Evolutionary conservation across 2,888 invertebrate genomes (phyloP).

Genomic region (Mechanitis messenoides): DNA sequence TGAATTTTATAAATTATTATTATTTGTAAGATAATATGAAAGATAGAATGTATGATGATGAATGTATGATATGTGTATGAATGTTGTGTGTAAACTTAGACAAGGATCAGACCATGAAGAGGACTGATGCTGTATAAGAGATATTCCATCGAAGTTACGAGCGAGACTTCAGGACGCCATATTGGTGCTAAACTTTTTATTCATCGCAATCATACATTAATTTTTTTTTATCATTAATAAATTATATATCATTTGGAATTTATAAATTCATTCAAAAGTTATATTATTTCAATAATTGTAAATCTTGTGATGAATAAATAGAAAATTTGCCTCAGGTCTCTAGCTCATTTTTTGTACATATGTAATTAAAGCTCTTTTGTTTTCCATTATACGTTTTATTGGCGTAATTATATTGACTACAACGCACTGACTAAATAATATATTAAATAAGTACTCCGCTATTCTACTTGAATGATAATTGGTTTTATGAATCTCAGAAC

Average conservation of each 20-base stretch:
- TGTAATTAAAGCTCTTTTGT: constrained; percentile 62
- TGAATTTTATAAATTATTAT: constrained; percentile 74
- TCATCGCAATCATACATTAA: constrained; percentile 48
- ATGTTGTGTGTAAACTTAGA: constrained; percentile 64
- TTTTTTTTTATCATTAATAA: constrained; percentile 4
- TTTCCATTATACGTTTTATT: constrained; percentile 39
- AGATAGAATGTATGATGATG: constrained; percentile 49
- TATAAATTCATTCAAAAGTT: background rate
- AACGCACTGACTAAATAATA: constrained; percentile 28
- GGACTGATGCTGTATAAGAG: constrained; percentile 65
- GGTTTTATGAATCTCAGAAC: constrained; percentile 28
- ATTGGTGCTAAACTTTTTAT: constrained; percentile 63
- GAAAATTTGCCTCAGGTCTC: constrained; percentile 57
- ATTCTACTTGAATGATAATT: constrained; percentile 18
- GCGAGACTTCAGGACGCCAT: constrained; percentile 67
- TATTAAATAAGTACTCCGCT: constrained; percentile 19
- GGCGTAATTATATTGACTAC: constrained; percentile 19
- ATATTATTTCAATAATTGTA: constrained; percentile 8
- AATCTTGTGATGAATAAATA: constrained; percentile 57
- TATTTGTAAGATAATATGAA: constrained; percentile 62
- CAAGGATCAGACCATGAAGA: constrained; percentile 59
- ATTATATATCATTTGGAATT: background rate
- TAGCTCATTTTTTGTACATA: constrained; percentile 67
- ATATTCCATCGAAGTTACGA: constrained; percentile 53
- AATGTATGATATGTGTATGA: constrained; percentile 41